Base-by-base conservation (phyloP, 2,797 vertebrate genomes). In the Bufotes viridis region DNA sequence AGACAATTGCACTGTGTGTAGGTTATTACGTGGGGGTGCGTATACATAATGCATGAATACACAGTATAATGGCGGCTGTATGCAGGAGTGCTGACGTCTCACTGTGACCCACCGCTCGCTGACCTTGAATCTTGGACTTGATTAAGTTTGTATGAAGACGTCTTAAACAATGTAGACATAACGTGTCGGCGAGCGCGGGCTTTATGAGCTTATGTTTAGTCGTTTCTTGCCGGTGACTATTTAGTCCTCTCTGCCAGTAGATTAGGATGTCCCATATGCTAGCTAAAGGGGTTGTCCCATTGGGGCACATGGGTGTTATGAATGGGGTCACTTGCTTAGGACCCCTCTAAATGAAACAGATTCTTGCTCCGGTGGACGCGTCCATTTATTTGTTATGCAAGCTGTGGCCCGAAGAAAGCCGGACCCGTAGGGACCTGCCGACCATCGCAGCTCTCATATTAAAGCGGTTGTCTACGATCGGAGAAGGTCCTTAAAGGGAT, bases 1-100 rank as follows among this genome's bases (percentile, higher is more conserved):
- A 63, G 82, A 84, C 82, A 75, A 74, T 84, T 3, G 82, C 26
- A 22, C n/a, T 67, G 84, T 85, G 60, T 85, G 58, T 85, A 63
- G 7, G 49, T 34, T 20, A 10, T 55, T 20, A 20, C 20, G 84
- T 78, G 84, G 78, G 84, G 75, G 72, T 65, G 74, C 17, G 5
- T 85, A 76, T 79, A 78, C 53, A 84, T 84, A 51, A 84, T 84
- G 82, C n/a, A 84, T 84, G 82, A 60, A 2, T 12, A 49, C 14
- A 20, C 26, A 15, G 70, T 17, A n/a, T 55, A 60, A 13, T 18
- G 69, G 26, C 82, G 15, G 53, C 34, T 17, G 70, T 75, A 34
- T 34, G 49, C 82, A 2, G 82, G 8, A 17, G 82, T 2, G 42
- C 42, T 42, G 42, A 82, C 65, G 49, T 82, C 22, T 55, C 26